phyloP scores from a whole-genome alignment of 2,113 vertebrate genomes.

The Nanorana parkeri region DNA sequence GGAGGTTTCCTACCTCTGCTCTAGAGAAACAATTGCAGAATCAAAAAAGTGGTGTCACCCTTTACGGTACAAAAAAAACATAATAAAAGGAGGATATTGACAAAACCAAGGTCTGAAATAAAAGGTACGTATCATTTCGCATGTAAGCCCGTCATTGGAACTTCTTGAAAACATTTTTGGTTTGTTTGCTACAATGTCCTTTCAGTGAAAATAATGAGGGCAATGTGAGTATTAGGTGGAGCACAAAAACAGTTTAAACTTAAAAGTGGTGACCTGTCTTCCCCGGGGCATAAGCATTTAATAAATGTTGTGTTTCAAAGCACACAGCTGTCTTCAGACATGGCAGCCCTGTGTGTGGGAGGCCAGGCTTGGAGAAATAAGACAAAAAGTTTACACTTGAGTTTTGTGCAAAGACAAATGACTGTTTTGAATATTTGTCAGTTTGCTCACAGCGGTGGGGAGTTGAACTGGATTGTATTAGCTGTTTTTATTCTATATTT shows the following conservation, averaged over 20 bases:
- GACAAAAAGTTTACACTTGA: no score
- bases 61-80: no score
- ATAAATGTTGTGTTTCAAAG: not conserved
- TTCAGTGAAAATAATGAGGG: not conserved
- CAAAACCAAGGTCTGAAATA: no score
- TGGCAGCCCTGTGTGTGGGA: not conserved
- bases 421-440: not conserved
- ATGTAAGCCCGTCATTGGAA: no score
- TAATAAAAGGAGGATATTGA: no score
- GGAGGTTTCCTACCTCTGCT: no score
- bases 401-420: not conserved
- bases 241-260: not conserved
- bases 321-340: conserved; percentile 1
- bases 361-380: not conserved
- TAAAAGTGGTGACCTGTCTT: not conserved
- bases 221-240: not conserved
- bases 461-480: conserved; percentile 1
- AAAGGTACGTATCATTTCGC: no score
- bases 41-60: no score
- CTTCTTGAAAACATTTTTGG: no score
- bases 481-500: conserved; percentile 1
- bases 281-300: not conserved
- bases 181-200: no score
- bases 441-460: not conserved
- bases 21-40: no score